phyloP scores from a whole-genome alignment of 1,140 invertebrate species.

The Vanessa atalanta region DNA sequence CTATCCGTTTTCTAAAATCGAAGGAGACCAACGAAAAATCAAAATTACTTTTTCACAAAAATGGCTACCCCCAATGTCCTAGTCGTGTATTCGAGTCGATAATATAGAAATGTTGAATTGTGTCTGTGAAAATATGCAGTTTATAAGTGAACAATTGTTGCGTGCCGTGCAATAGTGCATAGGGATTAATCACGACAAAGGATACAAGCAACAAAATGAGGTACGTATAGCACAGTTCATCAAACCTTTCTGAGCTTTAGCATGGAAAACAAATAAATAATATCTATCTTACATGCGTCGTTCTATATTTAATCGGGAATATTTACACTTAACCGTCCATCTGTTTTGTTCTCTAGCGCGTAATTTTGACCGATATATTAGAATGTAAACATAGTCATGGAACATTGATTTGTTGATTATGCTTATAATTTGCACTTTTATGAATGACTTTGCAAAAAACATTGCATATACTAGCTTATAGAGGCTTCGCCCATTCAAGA shows the following conservation, averaged over 20 bases:
- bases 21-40: conserved; percentile 55
- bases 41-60: conserved; percentile 74
- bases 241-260: conserved; percentile 62
- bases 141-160: conserved; percentile 79
- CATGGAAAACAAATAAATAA: conserved; percentile 76
- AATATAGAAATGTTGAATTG: conserved; percentile 66
- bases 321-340: conserved; percentile 55
- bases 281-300: conserved; percentile 55
- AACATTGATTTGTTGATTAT: conserved; percentile 69
- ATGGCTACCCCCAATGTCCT: conserved; percentile 69
- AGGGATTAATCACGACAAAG: conserved; percentile 77
- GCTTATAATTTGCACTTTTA: conserved; percentile 58
- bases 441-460: conserved; percentile 64
- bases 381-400: conserved; percentile 69
- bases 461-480: conserved; percentile 34
- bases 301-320: conserved; percentile 60
- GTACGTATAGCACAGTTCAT: conserved; percentile 71
- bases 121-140: conserved; percentile 76
- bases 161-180: conserved; percentile 77
- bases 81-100: conserved; percentile 62
- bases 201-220: conserved; percentile 75
- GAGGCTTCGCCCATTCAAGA: conserved; percentile 29
- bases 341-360: conserved; percentile 50
- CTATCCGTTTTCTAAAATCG: conserved; percentile 62
- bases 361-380: conserved; percentile 52